Percentiles rank a stretch among this genome's conserved stretches.
These are phyloP conservation scores for Rissa tridactyla DNA, from an alignment of 2,113 vertebrate genomes.

Conservation along the genomic window DNA sequence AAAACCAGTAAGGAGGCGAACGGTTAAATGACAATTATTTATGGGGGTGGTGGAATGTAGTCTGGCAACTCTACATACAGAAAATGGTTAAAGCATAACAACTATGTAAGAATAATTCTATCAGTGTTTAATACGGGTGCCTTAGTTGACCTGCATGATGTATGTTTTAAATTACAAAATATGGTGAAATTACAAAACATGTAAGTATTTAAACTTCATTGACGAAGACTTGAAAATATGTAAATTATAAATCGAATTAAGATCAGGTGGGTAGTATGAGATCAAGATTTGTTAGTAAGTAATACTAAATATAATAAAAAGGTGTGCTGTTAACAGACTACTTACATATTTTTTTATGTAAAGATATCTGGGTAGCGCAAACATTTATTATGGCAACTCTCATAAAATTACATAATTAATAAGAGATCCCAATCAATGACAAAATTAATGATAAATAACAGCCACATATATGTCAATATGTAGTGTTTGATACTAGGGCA, in stretches of 20 bases:
- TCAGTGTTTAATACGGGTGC: background rate
- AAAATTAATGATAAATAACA: background rate
- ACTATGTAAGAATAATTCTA: background rate
- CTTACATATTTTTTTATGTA: background rate
- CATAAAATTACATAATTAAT: background rate
- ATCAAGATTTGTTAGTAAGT: background rate
- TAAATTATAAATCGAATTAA: background rate
- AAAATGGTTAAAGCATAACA: background rate
- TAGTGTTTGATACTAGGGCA: background rate
- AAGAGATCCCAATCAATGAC: background rate
- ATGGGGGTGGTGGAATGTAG: background rate
- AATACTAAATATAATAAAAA: background rate
- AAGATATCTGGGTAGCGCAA: background rate
- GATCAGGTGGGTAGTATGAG: background rate
- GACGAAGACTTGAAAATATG: background rate
- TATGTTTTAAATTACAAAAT: background rate
- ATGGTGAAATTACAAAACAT: background rate
- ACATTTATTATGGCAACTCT: background rate
- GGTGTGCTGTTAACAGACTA: background rate
- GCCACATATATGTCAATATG: background rate
- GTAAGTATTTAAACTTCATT: background rate
- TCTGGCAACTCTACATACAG: background rate
- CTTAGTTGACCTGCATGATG: background rate
- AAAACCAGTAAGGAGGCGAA: conserved; percentile 4
- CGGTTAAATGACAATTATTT: conserved; percentile 28